Base-by-base conservation (phyloP, 2,888 invertebrate species). In the Tyria jacobaeae region DNA sequence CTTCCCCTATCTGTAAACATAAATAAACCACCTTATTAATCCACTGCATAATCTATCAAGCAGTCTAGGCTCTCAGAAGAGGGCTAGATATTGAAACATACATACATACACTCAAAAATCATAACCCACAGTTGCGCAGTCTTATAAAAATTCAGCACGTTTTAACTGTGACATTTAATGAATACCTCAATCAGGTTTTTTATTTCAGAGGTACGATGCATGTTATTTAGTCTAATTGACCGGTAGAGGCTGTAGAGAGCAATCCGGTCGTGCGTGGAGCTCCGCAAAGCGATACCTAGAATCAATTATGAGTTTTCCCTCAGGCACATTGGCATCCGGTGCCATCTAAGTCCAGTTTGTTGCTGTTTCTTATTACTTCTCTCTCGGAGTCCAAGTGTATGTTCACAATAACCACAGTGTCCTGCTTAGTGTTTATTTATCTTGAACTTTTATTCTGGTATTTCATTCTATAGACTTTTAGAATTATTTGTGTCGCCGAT, bases 231-330 rank as follows among this genome's bases (percentile, higher is more conserved):
- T 85, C 72, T 82, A 81, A 82, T 79, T 73, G 79, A 64, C 60
- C 72, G 58, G 50, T 49, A 65, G 67, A 62, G 66, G 54, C 53
- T 57, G 59, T 54, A 37, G 34, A 51, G 44, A 56, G 52, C 61
- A 54, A 61, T 55, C 52, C 49, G 52, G 58, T 53, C 63, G 68
- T 57, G 51, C 37, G 59, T 66, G 66, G 57, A 62, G 52, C 39
- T 41, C 64, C 62, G 61, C 44, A 65, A 73, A 79, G 70, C 74
- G 77, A 76, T 89, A 87, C 85, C 78, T 73, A 83, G 88, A 89
- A 89, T 77, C 87, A 85, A 89, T 89, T 89, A 89, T 78, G 77
- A 79, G 81, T 87, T 89, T 88, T 87, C 82, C 83, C 82, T 77
- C 64, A 66, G 80, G 83, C 80, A 73, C 75, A 77, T 81, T 73